A percentile compares a stretch with the other conserved stretches of the same genome.
phyloP scores from a whole-genome alignment of 2,888 invertebrate genomes.

The Synanthedon formicaeformis region DNA sequence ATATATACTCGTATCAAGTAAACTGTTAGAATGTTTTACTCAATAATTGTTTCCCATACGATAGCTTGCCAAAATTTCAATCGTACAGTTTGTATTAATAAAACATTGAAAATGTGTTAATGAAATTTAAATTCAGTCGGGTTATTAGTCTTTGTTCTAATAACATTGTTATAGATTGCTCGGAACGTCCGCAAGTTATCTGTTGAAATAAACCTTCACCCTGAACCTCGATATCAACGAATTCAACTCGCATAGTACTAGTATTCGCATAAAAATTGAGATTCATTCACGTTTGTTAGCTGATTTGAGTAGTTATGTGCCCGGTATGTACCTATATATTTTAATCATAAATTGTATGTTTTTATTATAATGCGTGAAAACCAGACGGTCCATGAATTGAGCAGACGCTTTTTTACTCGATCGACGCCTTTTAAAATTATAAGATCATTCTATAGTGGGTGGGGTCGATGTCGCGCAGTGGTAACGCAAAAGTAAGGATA shows the following conservation, averaged over 20 bases:
- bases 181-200: conserved; percentile 3
- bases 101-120: not conserved
- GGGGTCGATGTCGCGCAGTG: too few relatives aligned
- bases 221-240: conserved; percentile 7
- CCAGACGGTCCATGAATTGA: too few relatives aligned
- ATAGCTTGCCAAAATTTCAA: too few relatives aligned
- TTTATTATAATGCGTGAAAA: too few relatives aligned
- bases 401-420: too few relatives aligned
- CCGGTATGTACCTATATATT: not conserved
- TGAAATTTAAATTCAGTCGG: conserved; percentile 2
- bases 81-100: too few relatives aligned
- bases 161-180: conserved; percentile 2
- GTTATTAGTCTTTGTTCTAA: conserved; percentile 5
- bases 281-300: conserved; percentile 7
- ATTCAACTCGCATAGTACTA: conserved; percentile 12
- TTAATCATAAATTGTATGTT: not conserved
- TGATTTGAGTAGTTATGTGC: not conserved
- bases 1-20: too few relatives aligned
- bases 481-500: too few relatives aligned
- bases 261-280: conserved; percentile 11
- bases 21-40: too few relatives aligned
- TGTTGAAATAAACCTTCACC: conserved; percentile 5
- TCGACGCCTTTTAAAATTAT: too few relatives aligned
- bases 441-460: too few relatives aligned
- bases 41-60: too few relatives aligned